A percentile compares a stretch with the other conserved stretches of the same genome.
Conservation (phyloP, 2,113 vertebrate species). For the Gambusia holbrooki region DNA sequence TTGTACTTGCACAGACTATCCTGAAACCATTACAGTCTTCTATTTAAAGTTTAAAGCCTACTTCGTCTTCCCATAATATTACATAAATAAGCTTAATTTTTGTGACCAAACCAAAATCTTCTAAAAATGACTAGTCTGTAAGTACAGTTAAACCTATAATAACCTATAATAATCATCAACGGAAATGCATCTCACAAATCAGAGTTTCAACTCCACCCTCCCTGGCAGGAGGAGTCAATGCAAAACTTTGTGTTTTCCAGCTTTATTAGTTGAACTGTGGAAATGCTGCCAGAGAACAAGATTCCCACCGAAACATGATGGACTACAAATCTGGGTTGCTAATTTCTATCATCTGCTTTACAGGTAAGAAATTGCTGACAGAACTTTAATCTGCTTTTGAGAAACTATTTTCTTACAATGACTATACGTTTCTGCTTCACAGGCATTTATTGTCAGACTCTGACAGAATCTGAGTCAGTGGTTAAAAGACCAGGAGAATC, state of each 20-base stretch:
- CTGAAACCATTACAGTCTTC: no score
- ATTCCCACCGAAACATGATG: not conserved
- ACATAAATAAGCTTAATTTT: no score
- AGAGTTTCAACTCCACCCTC: not conserved
- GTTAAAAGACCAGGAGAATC: not conserved
- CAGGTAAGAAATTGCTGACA: not conserved
- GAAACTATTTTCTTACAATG: not conserved
- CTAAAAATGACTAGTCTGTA: no score
- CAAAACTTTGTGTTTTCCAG: not conserved
- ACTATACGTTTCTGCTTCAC: not conserved
- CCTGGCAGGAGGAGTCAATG: not conserved
- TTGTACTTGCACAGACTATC: no score
- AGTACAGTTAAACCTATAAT: no score
- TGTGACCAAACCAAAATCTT: no score
- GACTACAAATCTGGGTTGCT: not conserved
- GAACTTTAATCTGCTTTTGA: not conserved
- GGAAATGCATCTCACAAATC: not conserved
- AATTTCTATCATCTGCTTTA: not conserved
- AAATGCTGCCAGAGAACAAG: not conserved
- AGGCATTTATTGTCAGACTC: not conserved
- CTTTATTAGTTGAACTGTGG: not conserved
- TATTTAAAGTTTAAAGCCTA: no score
- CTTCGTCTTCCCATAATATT: no score
- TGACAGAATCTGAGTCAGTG: not conserved
- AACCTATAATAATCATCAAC: no score